These are phyloP conservation scores for Varecia variegata DNA, from an alignment of 2,797 vertebrate species.

Conservation along the genomic window DNA sequence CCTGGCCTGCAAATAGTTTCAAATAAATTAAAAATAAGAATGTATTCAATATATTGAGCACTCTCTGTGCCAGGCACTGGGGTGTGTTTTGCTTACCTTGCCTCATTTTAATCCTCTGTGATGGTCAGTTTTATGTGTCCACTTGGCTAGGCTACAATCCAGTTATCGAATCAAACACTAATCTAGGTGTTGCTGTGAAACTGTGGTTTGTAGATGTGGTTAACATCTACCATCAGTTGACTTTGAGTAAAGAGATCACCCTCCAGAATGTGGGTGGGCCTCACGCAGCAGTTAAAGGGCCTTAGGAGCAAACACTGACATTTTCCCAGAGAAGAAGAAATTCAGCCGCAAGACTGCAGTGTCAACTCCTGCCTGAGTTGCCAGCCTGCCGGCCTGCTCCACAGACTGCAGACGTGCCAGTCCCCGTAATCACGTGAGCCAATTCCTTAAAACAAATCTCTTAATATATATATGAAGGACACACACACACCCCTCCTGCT, in stretches of 20 bases:
- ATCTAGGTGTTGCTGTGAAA: not conserved
- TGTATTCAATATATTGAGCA: not conserved
- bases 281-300: not conserved
- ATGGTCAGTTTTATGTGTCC: not conserved
- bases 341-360: not conserved
- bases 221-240: not conserved
- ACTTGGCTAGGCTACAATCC: not conserved
- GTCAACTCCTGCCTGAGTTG: not conserved
- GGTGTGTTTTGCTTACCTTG: not conserved
- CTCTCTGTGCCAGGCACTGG: not conserved
- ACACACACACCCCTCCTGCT: not conserved
- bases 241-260: not conserved
- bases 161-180: not conserved
- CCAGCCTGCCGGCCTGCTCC: not conserved
- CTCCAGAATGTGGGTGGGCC: not conserved
- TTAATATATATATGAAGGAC: not conserved
- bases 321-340: not conserved
- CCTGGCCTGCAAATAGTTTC: not conserved
- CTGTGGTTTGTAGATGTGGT: not conserved
- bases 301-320: not conserved
- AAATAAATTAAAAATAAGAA: not conserved
- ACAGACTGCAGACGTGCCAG: not conserved
- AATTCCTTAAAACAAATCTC: not conserved
- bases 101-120: not conserved
- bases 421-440: not conserved